These are phyloP conservation scores for Nesogale talazaci DNA, from an alignment of 2,113 vertebrate species.

Conservation along the genomic window DNA sequence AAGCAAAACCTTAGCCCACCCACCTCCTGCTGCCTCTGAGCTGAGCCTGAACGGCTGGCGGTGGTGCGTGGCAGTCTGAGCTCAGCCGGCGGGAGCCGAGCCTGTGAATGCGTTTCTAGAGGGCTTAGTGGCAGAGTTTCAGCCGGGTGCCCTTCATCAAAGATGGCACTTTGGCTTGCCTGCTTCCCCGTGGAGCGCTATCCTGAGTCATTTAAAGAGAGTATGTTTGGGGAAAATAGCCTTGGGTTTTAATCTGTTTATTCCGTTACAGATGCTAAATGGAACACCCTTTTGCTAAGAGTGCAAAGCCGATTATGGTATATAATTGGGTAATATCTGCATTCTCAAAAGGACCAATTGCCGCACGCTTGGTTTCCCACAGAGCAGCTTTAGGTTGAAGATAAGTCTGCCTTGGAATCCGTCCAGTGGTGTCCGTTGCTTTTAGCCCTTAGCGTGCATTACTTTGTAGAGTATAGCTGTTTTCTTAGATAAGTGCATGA, in stretches of 20 bases:
- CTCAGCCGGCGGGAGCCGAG: neutral
- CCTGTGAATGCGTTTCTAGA: slow-evolving; percentile 41
- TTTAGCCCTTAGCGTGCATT: neutral
- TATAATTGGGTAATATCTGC: slow-evolving; percentile 61
- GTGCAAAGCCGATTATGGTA: slow-evolving; percentile 53
- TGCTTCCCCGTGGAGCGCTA: slow-evolving; percentile 55
- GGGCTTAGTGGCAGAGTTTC: slow-evolving; percentile 29
- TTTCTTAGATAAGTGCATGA: neutral
- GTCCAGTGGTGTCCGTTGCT: neutral
- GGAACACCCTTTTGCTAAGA: slow-evolving; percentile 42
- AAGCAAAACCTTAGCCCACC: neutral
- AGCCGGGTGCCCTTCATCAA: neutral
- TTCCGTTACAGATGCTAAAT: slow-evolving; percentile 48
- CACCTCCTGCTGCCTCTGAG: slow-evolving; percentile 42
- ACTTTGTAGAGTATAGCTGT: neutral
- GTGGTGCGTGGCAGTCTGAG: neutral
- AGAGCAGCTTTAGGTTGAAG: slow-evolving; percentile 17
- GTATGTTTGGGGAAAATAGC: slow-evolving; percentile 56
- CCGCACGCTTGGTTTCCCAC: slow-evolving; percentile 19
- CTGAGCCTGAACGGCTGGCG: slow-evolving; percentile 30
- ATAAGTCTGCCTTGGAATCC: slow-evolving; percentile 18
- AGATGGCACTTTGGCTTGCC: slow-evolving; percentile 51
- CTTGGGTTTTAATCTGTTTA: slow-evolving; percentile 65
- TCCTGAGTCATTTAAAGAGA: slow-evolving; percentile 60
- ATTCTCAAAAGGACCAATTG: neutral